These are phyloP conservation scores for Chaetops frenatus DNA, from an alignment of 2,113 vertebrate genomes.

Conservation along the genomic window DNA sequence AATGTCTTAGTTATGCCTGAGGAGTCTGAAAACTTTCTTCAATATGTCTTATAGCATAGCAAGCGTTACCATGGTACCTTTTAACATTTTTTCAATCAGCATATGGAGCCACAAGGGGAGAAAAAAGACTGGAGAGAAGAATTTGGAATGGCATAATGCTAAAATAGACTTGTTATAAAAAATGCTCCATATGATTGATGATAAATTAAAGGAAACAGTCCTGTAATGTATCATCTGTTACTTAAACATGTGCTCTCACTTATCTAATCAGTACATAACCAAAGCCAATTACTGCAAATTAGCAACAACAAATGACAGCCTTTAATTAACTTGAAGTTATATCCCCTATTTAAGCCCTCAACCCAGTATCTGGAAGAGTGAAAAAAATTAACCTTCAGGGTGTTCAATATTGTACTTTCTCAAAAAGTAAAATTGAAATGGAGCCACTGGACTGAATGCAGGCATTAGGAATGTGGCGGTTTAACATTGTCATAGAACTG, in stretches of 20 bases:
- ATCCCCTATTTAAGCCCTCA: background rate
- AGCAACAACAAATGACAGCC: background rate
- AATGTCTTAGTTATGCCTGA: conserved; percentile 36
- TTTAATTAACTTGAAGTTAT: background rate
- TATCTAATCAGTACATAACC: conserved; percentile 25
- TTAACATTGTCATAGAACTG: background rate
- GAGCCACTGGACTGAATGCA: background rate
- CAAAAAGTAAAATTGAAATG: background rate
- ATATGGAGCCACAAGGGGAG: conserved; percentile 54
- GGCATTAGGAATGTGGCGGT: background rate
- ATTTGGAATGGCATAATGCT: conserved; percentile 54
- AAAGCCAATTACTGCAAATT: conserved; percentile 7
- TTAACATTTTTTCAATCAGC: conserved; percentile 60
- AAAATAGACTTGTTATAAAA: conserved; percentile 68
- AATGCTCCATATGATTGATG: conserved; percentile 22
- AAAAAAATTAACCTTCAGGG: background rate
- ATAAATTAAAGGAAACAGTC: conserved; percentile 48
- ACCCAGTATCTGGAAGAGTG: background rate
- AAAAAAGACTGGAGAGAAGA: conserved; percentile 31
- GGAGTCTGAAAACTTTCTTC: conserved; percentile 49
- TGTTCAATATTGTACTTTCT: background rate
- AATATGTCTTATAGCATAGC: conserved; percentile 32
- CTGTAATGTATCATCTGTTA: conserved; percentile 43
- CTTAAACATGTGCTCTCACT: conserved; percentile 37
- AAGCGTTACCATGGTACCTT: conserved; percentile 66